phyloP scores from a whole-genome alignment of 2,113 vertebrate genomes.

The Petrocephalus zakoni region DNA sequence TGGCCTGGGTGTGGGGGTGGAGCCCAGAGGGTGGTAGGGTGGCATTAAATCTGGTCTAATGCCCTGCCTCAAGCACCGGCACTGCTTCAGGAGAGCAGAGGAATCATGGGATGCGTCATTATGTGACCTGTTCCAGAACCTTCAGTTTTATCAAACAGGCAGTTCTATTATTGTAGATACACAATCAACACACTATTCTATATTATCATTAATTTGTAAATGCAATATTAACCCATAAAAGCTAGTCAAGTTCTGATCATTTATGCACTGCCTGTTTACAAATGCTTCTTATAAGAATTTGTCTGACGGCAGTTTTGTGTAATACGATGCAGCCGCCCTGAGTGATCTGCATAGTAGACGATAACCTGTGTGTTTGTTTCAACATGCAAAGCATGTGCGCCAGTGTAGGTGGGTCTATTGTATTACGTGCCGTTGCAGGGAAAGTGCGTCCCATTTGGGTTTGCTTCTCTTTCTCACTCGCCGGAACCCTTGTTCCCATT shows the following conservation, averaged over 20 bases:
- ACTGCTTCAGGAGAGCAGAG: background rate
- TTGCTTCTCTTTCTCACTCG: conserved; percentile 5
- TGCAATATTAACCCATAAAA: background rate
- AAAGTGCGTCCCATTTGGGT: background rate
- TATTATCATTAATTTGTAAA: background rate
- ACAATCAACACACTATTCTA: background rate
- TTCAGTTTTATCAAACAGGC: background rate
- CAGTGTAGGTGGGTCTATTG: background rate
- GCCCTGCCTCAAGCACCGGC: background rate
- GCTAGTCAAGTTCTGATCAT: background rate
- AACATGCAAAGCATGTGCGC: background rate
- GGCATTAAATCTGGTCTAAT: background rate
- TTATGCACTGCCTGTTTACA: background rate
- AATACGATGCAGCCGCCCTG: background rate
- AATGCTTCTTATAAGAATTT: background rate
- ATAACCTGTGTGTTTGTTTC: background rate
- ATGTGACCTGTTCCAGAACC: background rate
- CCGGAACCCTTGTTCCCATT: background rate
- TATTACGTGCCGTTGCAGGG: background rate
- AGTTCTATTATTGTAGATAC: background rate
- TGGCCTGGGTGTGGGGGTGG: background rate
- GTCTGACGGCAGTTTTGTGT: background rate
- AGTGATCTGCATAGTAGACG: background rate
- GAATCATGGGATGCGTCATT: background rate
- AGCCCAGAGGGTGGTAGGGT: background rate